Base-by-base conservation (phyloP, 2,888 invertebrate genomes). In the Nezara viridula region DNA sequence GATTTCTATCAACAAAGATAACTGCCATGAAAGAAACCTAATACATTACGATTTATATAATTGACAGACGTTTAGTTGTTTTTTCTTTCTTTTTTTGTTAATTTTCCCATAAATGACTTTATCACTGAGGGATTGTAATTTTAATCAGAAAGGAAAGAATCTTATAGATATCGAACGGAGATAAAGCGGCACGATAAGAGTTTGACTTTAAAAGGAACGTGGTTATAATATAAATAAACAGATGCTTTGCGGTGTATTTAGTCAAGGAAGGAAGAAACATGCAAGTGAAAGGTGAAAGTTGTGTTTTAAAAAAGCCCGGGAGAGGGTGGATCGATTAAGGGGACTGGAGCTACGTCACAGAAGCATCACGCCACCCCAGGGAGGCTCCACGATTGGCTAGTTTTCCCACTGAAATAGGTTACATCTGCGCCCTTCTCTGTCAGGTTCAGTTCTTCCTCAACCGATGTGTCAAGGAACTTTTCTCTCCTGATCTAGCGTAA, bases 281-380 rank as follows among this genome's bases (percentile, higher is more conserved):
- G 81, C 24, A 44, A 16, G 12, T 47, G 44, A 81, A 81, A n/a
- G 40, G 81, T 81, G 81, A 81, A 81, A 40, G 81, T 81, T 40
- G 3, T 12, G 2, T 81, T 81, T 81, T 16, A 47, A 81, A 81
- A 81, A 44, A 81, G 40, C 44, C 44, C 81, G 81, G 81, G 81
- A 81, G n/a, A 44, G 40, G 81, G 12, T 44, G 40, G 40, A 81
- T 81, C 81, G 81, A 81, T 81, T 81, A n/a, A 81, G 52, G 86
- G 50, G 47, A 77, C 32, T 81, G 16, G 85, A 37, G 49, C 85
- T 87, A 89, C 89, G 89, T 89, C 89, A 89, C 21, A 60, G 81
- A 77, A 14, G 85, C 87, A 89, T 89, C 89, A 89, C 89, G 89
- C 89, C 89, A 89, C 89, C 55, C 44, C 44, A 55, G 86, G 55